Evolutionary conservation across 2,113 vertebrate species (phyloP).

Genomic region (Microtus montanus): DNA sequence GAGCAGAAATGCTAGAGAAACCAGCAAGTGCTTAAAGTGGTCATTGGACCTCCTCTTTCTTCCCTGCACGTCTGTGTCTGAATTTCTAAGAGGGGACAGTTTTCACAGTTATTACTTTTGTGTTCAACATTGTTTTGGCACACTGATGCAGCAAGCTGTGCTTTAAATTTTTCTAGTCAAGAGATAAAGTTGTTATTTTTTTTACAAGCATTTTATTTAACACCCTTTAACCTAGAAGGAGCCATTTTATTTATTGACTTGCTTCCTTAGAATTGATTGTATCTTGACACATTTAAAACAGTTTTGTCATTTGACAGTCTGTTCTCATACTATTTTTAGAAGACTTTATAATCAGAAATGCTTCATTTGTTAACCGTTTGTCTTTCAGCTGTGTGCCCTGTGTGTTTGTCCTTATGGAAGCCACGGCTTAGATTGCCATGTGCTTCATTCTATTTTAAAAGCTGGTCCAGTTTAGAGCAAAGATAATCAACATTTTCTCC

Average conservation of each 20-base stretch:
- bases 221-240: background rate
- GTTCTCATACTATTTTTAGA: slow-evolving; percentile 69
- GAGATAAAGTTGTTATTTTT: background rate
- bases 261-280: slow-evolving; percentile 10
- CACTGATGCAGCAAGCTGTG: background rate
- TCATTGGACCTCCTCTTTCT: background rate
- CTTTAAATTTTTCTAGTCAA: background rate
- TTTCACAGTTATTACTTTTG: background rate
- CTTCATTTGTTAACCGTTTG: slow-evolving; percentile 56
- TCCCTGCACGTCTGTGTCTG: background rate
- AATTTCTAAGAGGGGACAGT: background rate
- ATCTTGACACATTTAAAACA: slow-evolving; percentile 64
- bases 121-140: background rate
- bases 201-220: slow-evolving; percentile 17
- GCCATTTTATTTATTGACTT: slow-evolving; percentile 2
- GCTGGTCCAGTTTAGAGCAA: background rate
- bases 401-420: slow-evolving; percentile 40
- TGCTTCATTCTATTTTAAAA: slow-evolving; percentile 1
- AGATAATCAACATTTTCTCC: background rate
- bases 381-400: slow-evolving; percentile 32
- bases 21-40: background rate
- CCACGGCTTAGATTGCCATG: background rate
- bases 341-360: slow-evolving; percentile 58
- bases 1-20: background rate
- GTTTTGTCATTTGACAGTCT: slow-evolving; percentile 53